Evolutionary conservation across 2,888 invertebrate genomes (phyloP).

Genomic region (Neoitamus cyanurus): DNA sequence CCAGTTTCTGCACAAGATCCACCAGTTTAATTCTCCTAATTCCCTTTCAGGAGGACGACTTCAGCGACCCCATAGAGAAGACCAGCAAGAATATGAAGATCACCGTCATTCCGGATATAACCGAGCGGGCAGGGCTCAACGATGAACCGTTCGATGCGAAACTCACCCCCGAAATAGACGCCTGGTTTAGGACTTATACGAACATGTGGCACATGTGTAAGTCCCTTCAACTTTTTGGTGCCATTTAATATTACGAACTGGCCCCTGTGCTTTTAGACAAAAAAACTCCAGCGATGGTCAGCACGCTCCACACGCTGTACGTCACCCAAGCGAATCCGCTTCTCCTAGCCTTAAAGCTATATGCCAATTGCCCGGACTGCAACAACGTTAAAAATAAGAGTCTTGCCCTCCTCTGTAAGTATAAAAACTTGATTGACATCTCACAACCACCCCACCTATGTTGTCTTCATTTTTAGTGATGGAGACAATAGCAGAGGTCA

Average conservation of each 20-base stretch:
- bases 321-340: conserved; percentile 59
- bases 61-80: conserved; percentile 50
- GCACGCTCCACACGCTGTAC: conserved; percentile 57
- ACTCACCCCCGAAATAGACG: conserved; percentile 57
- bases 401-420: conserved; percentile 59
- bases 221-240: conserved; percentile 43
- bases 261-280: conserved; percentile 55
- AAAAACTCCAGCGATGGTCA: conserved; percentile 58
- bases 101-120: conserved; percentile 64
- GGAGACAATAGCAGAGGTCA: conserved; percentile 72
- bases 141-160: conserved; percentile 61
- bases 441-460: no score
- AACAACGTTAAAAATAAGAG: conserved; percentile 64
- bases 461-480: conserved; percentile 67
- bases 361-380: conserved; percentile 64
- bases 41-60: conserved; percentile 41
- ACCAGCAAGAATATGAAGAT: conserved; percentile 61
- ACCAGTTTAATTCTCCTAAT: neutral
- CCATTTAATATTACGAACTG: neutral
- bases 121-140: conserved; percentile 62
- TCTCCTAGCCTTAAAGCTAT: conserved; percentile 62
- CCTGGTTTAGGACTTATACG: conserved; percentile 60
- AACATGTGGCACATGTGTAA: conserved; percentile 61
- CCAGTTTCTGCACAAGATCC: neutral
- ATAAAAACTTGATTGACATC: no score